phyloP scores from a whole-genome alignment of 2,888 invertebrate genomes.

The Diarsia rubi region DNA sequence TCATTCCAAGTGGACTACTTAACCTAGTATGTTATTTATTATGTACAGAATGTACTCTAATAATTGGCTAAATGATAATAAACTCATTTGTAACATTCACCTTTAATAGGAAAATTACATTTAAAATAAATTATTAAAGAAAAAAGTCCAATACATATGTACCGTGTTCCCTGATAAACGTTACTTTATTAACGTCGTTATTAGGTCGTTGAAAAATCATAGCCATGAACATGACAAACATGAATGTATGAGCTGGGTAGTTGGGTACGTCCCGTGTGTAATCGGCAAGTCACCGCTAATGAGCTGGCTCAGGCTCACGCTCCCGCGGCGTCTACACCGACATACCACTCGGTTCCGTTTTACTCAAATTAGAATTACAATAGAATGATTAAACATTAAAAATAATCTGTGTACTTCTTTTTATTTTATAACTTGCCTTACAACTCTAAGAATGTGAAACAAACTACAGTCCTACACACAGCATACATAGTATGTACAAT shows the following conservation, averaged over 20 bases:
- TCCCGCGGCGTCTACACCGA: conserved; percentile 36
- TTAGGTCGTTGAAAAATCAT: conserved; percentile 70
- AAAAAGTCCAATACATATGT: conserved; percentile 63
- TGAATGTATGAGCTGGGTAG: conserved; percentile 57
- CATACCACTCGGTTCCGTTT: conserved; percentile 43
- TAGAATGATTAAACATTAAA: conserved; percentile 60
- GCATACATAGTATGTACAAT: conserved; percentile 90
- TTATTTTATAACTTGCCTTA: conserved; percentile 82
- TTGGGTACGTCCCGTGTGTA: neutral
- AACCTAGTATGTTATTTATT: conserved; percentile 78
- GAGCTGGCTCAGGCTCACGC: neutral
- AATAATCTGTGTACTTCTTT: conserved; percentile 78
- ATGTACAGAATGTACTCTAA: conserved; percentile 84
- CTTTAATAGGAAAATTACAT: conserved; percentile 76
- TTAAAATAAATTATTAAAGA: conserved; percentile 74
- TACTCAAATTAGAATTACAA: conserved; percentile 63
- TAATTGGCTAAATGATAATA: conserved; percentile 82
- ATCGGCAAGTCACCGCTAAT: neutral
- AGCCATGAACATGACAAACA: conserved; percentile 66
- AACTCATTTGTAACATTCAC: conserved; percentile 84
- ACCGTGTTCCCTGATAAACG: conserved; percentile 59
- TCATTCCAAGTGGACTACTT: conserved; percentile 83
- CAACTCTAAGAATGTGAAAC: conserved; percentile 83
- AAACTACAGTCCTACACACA: conserved; percentile 87
- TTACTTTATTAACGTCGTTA: conserved; percentile 55